Evolutionary conservation across 1,140 invertebrate genomes (phyloP), one percentile per base, ranked within the genome.

Genomic region (Phocides pigmalion): DNA sequence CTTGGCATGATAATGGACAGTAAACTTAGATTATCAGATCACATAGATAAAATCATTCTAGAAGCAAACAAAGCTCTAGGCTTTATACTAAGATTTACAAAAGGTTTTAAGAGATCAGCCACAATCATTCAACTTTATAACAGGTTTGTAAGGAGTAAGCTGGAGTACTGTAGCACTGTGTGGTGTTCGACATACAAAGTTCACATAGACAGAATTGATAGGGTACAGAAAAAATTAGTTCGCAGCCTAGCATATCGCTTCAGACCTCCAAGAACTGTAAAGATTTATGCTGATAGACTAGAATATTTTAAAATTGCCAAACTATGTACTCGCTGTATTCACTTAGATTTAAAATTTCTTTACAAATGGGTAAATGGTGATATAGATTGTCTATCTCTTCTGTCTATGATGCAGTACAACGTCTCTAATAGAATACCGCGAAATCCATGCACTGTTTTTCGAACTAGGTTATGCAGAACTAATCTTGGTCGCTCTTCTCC

Each of bases 71-170:
- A 22, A 44, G 25, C 54, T 8, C n/a, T 58, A 42, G 54, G 61
- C 6, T 63, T 63, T 49, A 64, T 64, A 5, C 56, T 64, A 39
- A 54, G 62, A 54, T 25, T 12, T 17, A 47, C 50, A 19, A 56
- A 58, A 64, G 62, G 19, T 3, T 64, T 64, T 8, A 64, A n/a
- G 25, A 64, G 50, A 39, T 41, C 62, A 14, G 5, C 4, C 9
- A 64, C 62, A 16, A 11, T 54, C 1, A 39, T 64, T 16, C 11
- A 47, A 39, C 22, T 64, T 12, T 64, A 64, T 9, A 64, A 49
- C 14, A 39, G 51, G 41, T 56, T 17, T 12, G 62, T 65, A 19
- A 47, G 63, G 8, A 65, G 44, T 14, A 56, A 56, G 32, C 14
- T 65, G 3, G 63, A 65, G 17, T 65, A 59, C 14, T 17, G 53